These are phyloP conservation scores for Euwallacea fornicatus DNA, from an alignment of 1,140 invertebrate species.

Conservation along the genomic window DNA sequence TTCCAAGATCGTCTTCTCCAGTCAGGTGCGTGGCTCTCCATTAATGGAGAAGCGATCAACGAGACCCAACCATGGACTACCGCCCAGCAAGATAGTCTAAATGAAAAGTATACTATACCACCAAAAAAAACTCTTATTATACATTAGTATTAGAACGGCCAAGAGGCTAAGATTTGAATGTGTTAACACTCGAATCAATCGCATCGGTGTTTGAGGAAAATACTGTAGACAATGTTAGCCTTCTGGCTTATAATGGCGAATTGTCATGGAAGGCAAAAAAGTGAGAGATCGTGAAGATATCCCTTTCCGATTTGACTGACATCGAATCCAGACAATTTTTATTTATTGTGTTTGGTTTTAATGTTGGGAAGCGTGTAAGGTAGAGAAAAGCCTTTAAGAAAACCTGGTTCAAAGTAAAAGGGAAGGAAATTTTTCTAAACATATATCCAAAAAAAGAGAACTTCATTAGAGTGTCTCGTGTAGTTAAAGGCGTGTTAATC, in stretches of 20 bases:
- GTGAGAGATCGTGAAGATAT: not conserved
- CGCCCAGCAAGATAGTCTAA: not conserved
- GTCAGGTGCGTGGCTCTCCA: constrained; percentile 74
- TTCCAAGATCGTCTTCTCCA: constrained; percentile 82
- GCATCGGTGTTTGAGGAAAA: not conserved
- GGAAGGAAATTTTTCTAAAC: too few species aligned
- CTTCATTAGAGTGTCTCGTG: too few species aligned
- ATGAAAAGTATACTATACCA: not conserved
- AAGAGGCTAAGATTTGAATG: not conserved
- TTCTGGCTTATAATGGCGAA: not conserved
- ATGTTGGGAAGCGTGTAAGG: too few species aligned
- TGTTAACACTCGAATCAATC: not conserved
- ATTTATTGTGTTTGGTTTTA: too few species aligned
- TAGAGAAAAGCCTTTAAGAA: too few species aligned
- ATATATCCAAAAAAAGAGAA: too few species aligned
- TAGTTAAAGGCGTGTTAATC: too few species aligned
- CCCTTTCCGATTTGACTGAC: not conserved
- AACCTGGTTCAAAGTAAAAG: too few species aligned
- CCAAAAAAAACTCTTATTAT: not conserved
- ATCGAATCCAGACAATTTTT: not conserved
- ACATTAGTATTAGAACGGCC: constrained; percentile 1
- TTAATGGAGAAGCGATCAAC: constrained; percentile 92
- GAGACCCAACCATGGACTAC: constrained; percentile 69
- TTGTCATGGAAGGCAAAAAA: not conserved
- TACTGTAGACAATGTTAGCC: not conserved